Conservation (phyloP, 2,797 vertebrate genomes). For the Chanos chanos region DNA sequence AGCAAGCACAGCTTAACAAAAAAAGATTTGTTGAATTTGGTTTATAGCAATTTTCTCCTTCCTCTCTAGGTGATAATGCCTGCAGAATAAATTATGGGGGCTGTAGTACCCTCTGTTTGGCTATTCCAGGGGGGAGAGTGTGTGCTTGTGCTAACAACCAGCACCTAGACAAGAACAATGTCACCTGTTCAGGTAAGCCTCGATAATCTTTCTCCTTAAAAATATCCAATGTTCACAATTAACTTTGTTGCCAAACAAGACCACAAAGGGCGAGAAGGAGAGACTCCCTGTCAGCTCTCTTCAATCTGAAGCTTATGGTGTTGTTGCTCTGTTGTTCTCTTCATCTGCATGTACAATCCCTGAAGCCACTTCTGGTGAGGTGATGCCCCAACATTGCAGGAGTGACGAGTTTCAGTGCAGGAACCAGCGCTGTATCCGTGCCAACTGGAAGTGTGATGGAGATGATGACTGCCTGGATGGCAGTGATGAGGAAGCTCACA, state of each 20-base stretch:
- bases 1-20: slow-evolving; percentile 10
- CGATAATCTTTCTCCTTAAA: not conserved
- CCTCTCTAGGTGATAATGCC: slow-evolving; percentile 88
- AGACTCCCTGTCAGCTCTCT: not conserved
- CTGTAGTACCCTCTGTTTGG: slow-evolving; percentile 90
- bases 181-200: slow-evolving; percentile 88
- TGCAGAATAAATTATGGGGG: slow-evolving; percentile 96
- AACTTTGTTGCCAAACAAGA: not conserved
- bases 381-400: slow-evolving; percentile 76
- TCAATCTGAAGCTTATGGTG: not conserved
- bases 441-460: slow-evolving; percentile 90
- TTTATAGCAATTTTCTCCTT: slow-evolving; percentile 53
- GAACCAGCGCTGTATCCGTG: slow-evolving; percentile 87
- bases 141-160: slow-evolving; percentile 98
- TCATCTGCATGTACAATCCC: too few relatives aligned
- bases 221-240: not conserved
- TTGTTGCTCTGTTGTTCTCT: not conserved
- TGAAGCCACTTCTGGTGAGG: slow-evolving; percentile 54
- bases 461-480: slow-evolving; percentile 95
- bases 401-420: slow-evolving; percentile 90
- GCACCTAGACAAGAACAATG: slow-evolving; percentile 89
- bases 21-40: slow-evolving; percentile 46
- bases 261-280: too few relatives aligned
- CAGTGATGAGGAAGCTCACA: slow-evolving; percentile 84
- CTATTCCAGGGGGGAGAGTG: slow-evolving; percentile 91